These are phyloP conservation scores for Callipepla squamata DNA, from an alignment of 2,113 vertebrate genomes.

Conservation along the genomic window DNA sequence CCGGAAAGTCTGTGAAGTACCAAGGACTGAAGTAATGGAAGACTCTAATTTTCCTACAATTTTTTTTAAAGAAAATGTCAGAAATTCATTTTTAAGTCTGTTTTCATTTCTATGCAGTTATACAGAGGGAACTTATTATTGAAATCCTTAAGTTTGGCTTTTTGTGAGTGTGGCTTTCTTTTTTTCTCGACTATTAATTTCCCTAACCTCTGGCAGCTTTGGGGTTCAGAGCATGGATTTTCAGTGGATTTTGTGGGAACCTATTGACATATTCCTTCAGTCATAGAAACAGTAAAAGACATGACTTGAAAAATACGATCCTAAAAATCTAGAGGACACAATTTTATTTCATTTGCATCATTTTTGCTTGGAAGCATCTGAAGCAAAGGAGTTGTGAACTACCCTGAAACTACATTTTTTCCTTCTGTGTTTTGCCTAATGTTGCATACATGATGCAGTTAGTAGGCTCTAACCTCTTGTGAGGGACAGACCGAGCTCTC, in stretches of 20 bases:
- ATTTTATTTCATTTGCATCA: neutral
- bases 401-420: neutral
- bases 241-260: neutral
- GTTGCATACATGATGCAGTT: constrained; percentile 40
- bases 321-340: neutral
- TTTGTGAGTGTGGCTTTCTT: neutral
- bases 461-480: neutral
- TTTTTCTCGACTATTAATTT: constrained; percentile 33
- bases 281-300: neutral
- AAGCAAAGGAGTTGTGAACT: neutral
- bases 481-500: neutral
- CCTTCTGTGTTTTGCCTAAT: constrained; percentile 8
- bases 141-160: neutral
- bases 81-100: constrained; percentile 16
- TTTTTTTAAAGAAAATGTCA: neutral
- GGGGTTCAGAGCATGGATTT: neutral
- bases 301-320: neutral
- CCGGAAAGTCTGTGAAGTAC: constrained; percentile 43
- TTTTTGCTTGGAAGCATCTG: constrained; percentile 40
- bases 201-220: constrained; percentile 1
- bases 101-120: constrained; percentile 5
- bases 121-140: constrained; percentile 8
- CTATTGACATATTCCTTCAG: neutral
- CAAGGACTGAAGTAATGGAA: constrained; percentile 5
- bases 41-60: neutral